phyloP scores from a whole-genome alignment of 2,888 invertebrate species.

The Tortrix viridana region DNA sequence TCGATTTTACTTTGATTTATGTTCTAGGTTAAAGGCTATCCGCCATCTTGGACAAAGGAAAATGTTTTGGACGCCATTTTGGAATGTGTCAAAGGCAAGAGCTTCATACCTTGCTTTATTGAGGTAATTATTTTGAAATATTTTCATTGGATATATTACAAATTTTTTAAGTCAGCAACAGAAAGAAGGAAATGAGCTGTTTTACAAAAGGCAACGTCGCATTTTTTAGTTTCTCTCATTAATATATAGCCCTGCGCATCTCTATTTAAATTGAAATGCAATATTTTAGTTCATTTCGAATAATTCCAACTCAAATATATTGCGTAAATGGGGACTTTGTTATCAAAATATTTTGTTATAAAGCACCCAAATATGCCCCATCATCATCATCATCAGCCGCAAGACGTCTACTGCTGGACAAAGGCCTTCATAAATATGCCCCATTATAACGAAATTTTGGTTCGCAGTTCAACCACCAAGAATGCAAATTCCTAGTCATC shows the following conservation, averaged over 20 bases:
- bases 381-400: too few species aligned
- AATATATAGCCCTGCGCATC: too few species aligned
- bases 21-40: conserved; percentile 63
- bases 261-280: too few species aligned
- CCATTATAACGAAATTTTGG: neutral
- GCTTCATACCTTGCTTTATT: conserved; percentile 69
- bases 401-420: too few species aligned
- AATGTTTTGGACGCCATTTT: conserved; percentile 65
- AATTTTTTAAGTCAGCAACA: neutral
- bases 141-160: neutral
- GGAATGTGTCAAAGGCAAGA: conserved; percentile 57
- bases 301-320: too few species aligned
- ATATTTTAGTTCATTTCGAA: too few species aligned
- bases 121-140: conserved; percentile 54
- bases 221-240: too few species aligned
- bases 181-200: neutral
- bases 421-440: too few species aligned
- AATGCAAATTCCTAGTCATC: conserved; percentile 68
- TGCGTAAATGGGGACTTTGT: too few species aligned
- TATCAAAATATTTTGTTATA: too few species aligned
- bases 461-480: conserved; percentile 56
- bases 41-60: conserved; percentile 65
- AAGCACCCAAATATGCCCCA: too few species aligned
- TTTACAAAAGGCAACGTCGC: too few species aligned
- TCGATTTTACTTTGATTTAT: conserved; percentile 5